phyloP scores from a whole-genome alignment of 2,113 vertebrate species.

The Canis aureus region DNA sequence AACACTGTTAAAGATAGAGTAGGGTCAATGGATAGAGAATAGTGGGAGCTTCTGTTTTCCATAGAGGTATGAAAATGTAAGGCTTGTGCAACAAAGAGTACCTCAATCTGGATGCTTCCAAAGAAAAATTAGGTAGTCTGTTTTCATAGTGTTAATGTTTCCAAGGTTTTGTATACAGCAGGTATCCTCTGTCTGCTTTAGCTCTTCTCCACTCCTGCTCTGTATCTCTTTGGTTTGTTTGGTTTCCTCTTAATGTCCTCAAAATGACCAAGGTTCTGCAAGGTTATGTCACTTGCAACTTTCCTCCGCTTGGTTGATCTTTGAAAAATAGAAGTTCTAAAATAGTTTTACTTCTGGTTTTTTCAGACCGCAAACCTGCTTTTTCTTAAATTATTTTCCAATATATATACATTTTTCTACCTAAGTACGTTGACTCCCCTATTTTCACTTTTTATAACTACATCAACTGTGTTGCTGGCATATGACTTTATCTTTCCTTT shows the following conservation, averaged over 20 bases:
- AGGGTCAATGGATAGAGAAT: not conserved
- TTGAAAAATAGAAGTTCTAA: conserved; percentile 50
- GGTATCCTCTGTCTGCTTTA: not conserved
- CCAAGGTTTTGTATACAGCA: not conserved
- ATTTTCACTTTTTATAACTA: not conserved
- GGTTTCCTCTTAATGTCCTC: not conserved
- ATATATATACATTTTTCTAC: not conserved
- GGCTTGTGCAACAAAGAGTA: not conserved
- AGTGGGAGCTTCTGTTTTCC: not conserved
- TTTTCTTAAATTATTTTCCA: not conserved
- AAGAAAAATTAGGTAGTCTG: not conserved
- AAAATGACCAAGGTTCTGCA: not conserved
- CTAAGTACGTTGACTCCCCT: not conserved
- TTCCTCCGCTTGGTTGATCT: not conserved
- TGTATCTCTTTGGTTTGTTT: not conserved
- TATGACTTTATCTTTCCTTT: conserved; percentile 6
- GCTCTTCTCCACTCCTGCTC: rapidly evolving
- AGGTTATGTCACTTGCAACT: not conserved
- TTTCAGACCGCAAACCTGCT: not conserved
- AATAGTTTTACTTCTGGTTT: not conserved
- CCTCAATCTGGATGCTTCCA: not conserved
- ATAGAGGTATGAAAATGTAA: not conserved
- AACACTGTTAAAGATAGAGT: not conserved
- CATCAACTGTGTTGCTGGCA: not conserved
- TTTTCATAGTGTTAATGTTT: not conserved